A percentile compares a stretch with the other conserved stretches of the same genome.
These are phyloP conservation scores for Empidonax traillii DNA, from an alignment of 2,113 vertebrate species.

Conservation along the genomic window DNA sequence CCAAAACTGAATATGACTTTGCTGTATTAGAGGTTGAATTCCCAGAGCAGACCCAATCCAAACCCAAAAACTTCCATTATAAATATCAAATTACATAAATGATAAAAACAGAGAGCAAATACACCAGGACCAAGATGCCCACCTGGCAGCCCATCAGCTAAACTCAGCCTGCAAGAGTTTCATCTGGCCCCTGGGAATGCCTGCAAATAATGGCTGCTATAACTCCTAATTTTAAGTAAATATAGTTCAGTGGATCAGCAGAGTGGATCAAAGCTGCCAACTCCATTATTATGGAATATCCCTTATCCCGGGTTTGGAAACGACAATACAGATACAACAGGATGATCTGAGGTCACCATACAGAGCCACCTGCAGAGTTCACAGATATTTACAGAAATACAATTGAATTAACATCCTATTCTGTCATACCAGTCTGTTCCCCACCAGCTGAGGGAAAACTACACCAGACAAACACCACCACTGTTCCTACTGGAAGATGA, in stretches of 20 bases:
- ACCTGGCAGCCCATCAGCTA: not conserved
- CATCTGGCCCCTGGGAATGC: not conserved
- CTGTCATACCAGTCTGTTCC: not conserved
- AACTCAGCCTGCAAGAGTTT: not conserved
- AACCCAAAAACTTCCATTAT: not conserved
- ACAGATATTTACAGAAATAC: not conserved
- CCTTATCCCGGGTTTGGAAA: not conserved
- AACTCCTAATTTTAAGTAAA: not conserved
- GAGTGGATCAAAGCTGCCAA: not conserved
- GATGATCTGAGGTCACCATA: not conserved
- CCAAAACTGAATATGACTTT: not conserved
- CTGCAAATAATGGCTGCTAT: not conserved
- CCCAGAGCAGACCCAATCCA: not conserved
- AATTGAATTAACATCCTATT: not conserved
- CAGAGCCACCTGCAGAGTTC: not conserved
- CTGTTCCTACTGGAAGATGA: not conserved
- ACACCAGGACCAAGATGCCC: not conserved
- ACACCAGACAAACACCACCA: not conserved
- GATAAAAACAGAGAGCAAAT: not conserved
- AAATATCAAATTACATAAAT: not conserved
- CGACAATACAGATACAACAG: fast-evolving
- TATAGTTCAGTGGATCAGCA: not conserved
- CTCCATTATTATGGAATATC: not conserved
- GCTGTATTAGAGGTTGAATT: not conserved
- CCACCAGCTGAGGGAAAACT: not conserved